Conservation (phyloP, 1,140 invertebrate genomes). For the Drosophila arawakana region DNA sequence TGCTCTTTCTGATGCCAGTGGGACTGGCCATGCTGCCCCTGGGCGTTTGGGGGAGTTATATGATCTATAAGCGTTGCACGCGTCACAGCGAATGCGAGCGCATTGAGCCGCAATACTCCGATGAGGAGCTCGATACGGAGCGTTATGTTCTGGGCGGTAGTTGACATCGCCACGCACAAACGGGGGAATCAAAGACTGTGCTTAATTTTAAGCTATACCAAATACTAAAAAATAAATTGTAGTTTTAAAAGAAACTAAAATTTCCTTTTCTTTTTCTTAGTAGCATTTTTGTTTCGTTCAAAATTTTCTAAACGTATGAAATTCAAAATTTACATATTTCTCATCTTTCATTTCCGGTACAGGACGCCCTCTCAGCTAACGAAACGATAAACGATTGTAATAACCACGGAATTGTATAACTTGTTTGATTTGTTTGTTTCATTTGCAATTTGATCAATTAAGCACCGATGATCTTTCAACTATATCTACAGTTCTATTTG, state of each 20-base stretch:
- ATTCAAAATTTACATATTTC: constrained; percentile 63
- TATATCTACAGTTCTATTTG: constrained; percentile 59
- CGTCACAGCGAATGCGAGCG: constrained; percentile 55
- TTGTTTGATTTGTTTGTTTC: neutral
- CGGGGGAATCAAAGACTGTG: constrained; percentile 59
- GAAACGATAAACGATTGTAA: constrained; percentile 3
- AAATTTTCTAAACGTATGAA: constrained; percentile 55
- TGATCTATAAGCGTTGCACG: constrained; percentile 63
- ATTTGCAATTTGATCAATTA: neutral
- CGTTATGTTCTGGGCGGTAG: constrained; percentile 67
- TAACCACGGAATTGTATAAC: neutral
- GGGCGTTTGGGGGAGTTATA: constrained; percentile 68
- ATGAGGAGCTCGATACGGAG: constrained; percentile 72
- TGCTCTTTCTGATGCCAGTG: constrained; percentile 78
- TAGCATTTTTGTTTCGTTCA: constrained; percentile 40
- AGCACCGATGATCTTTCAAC: constrained; percentile 55
- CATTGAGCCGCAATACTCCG: constrained; percentile 62
- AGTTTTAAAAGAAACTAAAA: neutral
- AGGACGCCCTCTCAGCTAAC: constrained; percentile 15
- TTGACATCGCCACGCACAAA: constrained; percentile 42
- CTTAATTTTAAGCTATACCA: constrained; percentile 23
- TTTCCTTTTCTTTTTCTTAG: constrained; percentile 23
- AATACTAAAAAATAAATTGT: constrained; percentile 11
- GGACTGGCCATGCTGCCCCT: constrained; percentile 73
- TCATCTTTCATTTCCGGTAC: constrained; percentile 33